These are phyloP conservation scores for Octodonta nipae DNA, from an alignment of 2,888 invertebrate species.

Conservation along the genomic window DNA sequence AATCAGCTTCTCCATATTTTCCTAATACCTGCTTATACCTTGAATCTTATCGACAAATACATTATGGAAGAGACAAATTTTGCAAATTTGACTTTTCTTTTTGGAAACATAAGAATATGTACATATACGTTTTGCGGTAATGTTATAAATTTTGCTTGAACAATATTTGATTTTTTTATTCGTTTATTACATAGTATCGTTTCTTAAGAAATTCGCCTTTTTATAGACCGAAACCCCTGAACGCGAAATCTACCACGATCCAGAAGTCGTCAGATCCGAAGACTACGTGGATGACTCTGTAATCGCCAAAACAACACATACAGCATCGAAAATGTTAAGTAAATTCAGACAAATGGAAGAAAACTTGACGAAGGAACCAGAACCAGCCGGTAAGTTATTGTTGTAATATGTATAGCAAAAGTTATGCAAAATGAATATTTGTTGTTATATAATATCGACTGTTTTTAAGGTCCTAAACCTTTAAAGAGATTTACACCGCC, in stretches of 20 bases:
- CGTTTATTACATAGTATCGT: no score
- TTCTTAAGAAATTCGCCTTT: conserved; percentile 1
- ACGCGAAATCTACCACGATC: conserved; percentile 59
- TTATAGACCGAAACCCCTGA: conserved; percentile 52
- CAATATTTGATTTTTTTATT: no score
- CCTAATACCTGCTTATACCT: no score
- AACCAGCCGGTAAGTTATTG: conserved; percentile 24
- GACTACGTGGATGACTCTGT: conserved; percentile 40
- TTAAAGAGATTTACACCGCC: conserved; percentile 83
- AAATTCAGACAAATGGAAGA: conserved; percentile 85
- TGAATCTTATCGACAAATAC: no score
- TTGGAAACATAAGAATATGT: no score
- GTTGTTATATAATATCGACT: background rate
- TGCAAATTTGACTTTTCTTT: no score
- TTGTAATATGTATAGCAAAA: background rate
- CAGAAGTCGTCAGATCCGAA: conserved; percentile 53
- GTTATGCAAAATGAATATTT: background rate
- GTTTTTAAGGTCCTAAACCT: conserved; percentile 52
- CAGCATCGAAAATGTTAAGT: conserved; percentile 73
- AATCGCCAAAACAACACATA: conserved; percentile 47
- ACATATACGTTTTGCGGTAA: no score
- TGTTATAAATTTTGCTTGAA: no score
- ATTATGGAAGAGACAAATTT: no score
- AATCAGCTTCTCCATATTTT: no score
- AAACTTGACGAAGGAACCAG: conserved; percentile 41